Evolutionary conservation across 2,113 vertebrate species (phyloP), one percentile per base, ranked within the genome.

Genomic region (Mirza zaza): DNA sequence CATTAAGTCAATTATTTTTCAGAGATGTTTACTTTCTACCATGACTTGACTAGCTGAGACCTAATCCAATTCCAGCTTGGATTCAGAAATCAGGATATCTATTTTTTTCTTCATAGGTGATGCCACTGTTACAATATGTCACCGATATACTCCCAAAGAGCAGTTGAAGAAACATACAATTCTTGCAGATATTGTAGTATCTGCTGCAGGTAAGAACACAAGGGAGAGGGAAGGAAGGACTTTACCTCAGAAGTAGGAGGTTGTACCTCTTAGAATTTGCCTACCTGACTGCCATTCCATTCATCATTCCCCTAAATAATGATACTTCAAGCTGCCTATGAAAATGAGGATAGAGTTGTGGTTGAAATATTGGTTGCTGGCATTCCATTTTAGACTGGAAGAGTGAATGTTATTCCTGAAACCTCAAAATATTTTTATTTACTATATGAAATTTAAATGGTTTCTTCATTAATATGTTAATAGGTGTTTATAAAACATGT

Each of bases 101-200:
- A 5, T 65, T 71, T 92, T 70, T 83, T 77, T 32, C 42, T 59
- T 27, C 93, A 6, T 95, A 99, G 99, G 99, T 0, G 99, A 99
- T 45, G 99, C 99, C 91, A 99, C 99, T 0, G 99, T 99, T 39
- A 99, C 99, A 0, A 99, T 99, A 97, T 99, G 99, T 45, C 99
- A 99, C 97, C 99, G 99, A 25, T 99, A 99, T 97, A 99, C 99
- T 80, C 99, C 99, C 97, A 99, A 99, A 98, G 99, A 99, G 90
- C 99, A 99, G 98, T 99, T 99, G 95, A 98, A 99, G 90, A 99
- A 99, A 29, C 99, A 99, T 98, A 99, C 99, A 0, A 97, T 99
- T 97, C 99, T 99, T 0, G 99, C 99, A 0, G 99, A 99, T 82
- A 99, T 99, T 13, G 98, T 99, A 48, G 98, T 99, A 13, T 99